These are phyloP conservation scores for Aurelia aurita DNA, from an alignment of 30 jellyfish, hydroid and myxozoan species.

Conservation along the genomic window DNA sequence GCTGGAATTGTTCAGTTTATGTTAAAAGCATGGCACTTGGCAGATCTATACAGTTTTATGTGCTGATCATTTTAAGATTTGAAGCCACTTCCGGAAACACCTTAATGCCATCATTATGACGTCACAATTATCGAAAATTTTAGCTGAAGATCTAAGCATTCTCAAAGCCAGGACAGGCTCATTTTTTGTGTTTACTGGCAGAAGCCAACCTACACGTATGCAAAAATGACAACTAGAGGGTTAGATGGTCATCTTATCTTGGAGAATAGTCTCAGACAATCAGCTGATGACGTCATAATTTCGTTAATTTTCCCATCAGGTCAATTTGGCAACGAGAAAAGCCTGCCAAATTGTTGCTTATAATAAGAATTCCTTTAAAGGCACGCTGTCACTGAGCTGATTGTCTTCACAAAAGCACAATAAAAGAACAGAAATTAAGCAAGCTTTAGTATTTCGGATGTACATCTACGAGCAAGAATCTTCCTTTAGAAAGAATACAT, in stretches of 20 bases:
- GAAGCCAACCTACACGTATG: constrained; percentile 7
- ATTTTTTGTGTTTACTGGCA: too few species aligned
- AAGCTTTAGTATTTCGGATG: not conserved
- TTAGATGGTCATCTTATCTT: not conserved
- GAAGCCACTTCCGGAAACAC: too few species aligned
- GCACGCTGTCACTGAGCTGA: not conserved
- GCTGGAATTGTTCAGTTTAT: too few species aligned
- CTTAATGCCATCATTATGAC: too few species aligned
- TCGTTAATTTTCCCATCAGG: not conserved
- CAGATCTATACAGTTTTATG: too few species aligned
- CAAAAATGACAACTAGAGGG: constrained; percentile 4
- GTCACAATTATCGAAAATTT: constrained; percentile 1
- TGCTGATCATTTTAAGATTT: too few species aligned
- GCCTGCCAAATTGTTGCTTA: not conserved
- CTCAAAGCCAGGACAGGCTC: too few species aligned
- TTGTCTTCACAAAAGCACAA: not conserved
- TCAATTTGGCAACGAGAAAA: not conserved
- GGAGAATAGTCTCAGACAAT: not conserved
- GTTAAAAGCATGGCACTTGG: too few species aligned
- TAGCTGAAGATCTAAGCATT: too few species aligned
- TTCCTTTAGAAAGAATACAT: not conserved
- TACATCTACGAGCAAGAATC: not conserved
- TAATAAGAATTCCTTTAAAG: not conserved
- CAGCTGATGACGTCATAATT: not conserved
- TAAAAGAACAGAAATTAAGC: too few species aligned